Evolutionary conservation across 2,797 vertebrate species (phyloP).

Genomic region (Euthynnus affinis): DNA sequence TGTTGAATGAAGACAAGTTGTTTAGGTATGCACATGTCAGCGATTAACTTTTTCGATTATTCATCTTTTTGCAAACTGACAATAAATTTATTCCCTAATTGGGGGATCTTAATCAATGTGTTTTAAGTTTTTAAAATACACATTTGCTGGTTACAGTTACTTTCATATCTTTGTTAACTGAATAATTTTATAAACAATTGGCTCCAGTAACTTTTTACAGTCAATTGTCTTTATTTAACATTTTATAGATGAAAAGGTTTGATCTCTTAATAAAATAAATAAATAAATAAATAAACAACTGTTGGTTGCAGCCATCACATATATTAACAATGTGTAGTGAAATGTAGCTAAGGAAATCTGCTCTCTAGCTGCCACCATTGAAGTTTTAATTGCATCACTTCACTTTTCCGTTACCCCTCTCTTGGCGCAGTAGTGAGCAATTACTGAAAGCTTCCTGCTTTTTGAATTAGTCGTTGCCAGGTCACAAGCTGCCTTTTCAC

Average conservation of each 20-base stretch:
- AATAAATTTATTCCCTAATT: background rate
- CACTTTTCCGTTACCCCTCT: slow-evolving; percentile 47
- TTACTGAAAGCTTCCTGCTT: slow-evolving; percentile 60
- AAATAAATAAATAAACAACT: background rate
- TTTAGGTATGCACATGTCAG: background rate
- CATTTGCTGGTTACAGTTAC: background rate
- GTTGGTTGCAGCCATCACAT: slow-evolving; percentile 15
- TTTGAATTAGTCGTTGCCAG: slow-evolving; percentile 62
- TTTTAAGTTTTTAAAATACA: background rate
- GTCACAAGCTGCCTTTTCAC: slow-evolving; percentile 62
- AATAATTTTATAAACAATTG: too few relatives aligned
- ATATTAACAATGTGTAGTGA: slow-evolving; percentile 22
- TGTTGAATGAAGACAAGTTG: background rate
- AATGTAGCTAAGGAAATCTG: slow-evolving; percentile 55
- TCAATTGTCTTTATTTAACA: background rate
- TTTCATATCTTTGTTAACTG: too few relatives aligned
- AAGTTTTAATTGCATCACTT: slow-evolving; percentile 68
- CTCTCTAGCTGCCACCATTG: slow-evolving; percentile 40
- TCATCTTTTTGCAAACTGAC: background rate
- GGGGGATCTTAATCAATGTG: background rate
- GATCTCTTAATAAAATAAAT: background rate
- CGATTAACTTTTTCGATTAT: background rate
- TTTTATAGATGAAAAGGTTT: background rate
- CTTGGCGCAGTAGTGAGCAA: slow-evolving; percentile 50
- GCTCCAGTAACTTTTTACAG: too few relatives aligned